Percentiles rank a stretch among this genome's conserved stretches.
phyloP scores from a whole-genome alignment of 2,797 vertebrate species.

The Peromyscus aztecus region DNA sequence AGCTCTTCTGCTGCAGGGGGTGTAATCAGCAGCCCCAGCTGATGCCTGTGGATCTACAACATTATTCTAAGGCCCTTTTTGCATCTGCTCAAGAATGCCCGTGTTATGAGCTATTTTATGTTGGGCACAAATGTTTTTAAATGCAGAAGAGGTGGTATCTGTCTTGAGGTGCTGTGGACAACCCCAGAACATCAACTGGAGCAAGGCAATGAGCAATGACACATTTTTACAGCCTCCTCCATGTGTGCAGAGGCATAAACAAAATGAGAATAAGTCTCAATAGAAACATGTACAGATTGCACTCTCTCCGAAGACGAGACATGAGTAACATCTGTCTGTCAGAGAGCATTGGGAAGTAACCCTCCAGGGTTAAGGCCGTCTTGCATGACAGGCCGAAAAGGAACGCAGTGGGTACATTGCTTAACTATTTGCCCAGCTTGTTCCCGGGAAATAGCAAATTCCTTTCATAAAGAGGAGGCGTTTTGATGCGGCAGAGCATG shows the following conservation, averaged over 20 bases:
- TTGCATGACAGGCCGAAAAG: background rate
- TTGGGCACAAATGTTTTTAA: background rate
- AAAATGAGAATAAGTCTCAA: background rate
- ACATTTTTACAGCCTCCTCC: background rate
- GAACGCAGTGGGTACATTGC: background rate
- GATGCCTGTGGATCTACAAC: background rate
- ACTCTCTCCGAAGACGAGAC: background rate
- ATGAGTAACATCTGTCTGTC: background rate
- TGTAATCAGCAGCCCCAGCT: background rate
- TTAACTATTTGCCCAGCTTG: background rate
- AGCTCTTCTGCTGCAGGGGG: background rate
- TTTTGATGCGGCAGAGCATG: background rate
- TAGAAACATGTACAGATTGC: background rate
- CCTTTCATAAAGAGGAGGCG: background rate
- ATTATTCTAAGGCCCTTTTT: background rate
- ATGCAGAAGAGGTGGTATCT: background rate
- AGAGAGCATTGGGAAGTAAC: background rate
- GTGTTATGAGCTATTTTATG: background rate
- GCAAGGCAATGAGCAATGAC: too few species aligned
- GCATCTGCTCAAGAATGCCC: background rate
- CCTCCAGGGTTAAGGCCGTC: too few species aligned
- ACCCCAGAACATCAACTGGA: background rate
- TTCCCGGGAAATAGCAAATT: background rate
- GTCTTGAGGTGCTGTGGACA: background rate
- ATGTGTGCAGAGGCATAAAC: background rate